phyloP scores from a whole-genome alignment of 2,113 vertebrate genomes.

The Bothrops jararaca region DNA sequence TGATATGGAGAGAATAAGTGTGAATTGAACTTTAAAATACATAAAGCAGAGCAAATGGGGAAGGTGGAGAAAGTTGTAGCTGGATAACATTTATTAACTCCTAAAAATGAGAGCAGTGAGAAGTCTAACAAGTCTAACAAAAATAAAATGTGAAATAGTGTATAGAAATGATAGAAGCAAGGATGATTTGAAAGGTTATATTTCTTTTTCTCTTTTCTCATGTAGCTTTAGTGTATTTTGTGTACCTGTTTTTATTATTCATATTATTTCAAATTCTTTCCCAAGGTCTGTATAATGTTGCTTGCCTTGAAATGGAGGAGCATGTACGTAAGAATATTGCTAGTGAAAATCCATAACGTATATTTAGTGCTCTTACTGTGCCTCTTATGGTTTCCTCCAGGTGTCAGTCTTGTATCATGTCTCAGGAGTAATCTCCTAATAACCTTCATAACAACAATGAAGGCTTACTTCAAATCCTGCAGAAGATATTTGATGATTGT shows the following conservation, averaged over 20 bases:
- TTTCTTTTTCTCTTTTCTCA: background rate
- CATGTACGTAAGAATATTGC: background rate
- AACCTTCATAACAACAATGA: background rate
- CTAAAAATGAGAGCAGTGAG: background rate
- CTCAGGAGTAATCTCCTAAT: background rate
- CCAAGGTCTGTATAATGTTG: background rate
- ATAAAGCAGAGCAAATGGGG: background rate
- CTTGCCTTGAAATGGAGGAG: background rate
- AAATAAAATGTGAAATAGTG: background rate
- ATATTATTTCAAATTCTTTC: background rate
- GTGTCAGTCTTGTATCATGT: conserved; percentile 59
- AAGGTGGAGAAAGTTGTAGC: background rate
- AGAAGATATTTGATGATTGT: background rate
- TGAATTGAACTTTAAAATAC: background rate
- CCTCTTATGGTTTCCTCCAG: conserved; percentile 53
- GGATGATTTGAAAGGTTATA: background rate
- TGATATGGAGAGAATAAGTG: background rate
- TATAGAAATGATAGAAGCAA: background rate
- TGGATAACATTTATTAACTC: background rate
- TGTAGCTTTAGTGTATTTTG: background rate
- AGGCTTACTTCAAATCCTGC: conserved; percentile 10
- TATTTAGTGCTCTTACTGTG: background rate
- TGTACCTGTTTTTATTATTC: background rate
- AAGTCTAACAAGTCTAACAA: background rate
- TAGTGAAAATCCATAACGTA: background rate